Evolutionary conservation across 2,113 vertebrate genomes (phyloP).

Genomic region (Nymphicus hollandicus): DNA sequence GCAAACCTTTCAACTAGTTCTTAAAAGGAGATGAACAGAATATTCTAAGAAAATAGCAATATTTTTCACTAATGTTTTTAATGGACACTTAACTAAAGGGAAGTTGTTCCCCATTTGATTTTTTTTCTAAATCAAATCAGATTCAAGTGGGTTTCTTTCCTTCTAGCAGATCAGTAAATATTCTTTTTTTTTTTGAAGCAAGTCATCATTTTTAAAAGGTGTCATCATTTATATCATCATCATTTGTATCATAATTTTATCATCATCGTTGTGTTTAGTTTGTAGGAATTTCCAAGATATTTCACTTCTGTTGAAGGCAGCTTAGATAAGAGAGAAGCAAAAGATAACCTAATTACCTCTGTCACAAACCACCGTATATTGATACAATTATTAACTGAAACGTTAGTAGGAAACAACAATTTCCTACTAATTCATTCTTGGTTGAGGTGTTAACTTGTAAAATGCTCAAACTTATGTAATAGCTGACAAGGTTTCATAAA

Average conservation of each 20-base stretch:
- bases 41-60: not conserved
- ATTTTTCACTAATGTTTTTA: not conserved
- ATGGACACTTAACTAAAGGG: not conserved
- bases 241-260: not conserved
- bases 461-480: not conserved
- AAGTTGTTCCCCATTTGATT: not conserved
- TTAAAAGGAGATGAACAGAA: not conserved
- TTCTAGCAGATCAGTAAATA: not conserved
- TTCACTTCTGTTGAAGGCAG: not conserved
- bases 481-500: constrained; percentile 11
- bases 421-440: constrained; percentile 6
- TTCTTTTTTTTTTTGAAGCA: not conserved
- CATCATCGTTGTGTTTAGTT: not conserved
- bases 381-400: not conserved
- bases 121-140: not conserved
- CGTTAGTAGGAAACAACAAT: constrained; percentile 16
- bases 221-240: not conserved
- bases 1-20: not conserved
- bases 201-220: not conserved
- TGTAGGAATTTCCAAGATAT: not conserved
- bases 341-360: not conserved
- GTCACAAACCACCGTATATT: not conserved
- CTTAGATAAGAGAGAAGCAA: not conserved
- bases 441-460: not conserved
- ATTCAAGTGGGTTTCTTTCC: not conserved